Conservation (phyloP, 2,113 vertebrate species). For the Eulemur rufifrons region DNA sequence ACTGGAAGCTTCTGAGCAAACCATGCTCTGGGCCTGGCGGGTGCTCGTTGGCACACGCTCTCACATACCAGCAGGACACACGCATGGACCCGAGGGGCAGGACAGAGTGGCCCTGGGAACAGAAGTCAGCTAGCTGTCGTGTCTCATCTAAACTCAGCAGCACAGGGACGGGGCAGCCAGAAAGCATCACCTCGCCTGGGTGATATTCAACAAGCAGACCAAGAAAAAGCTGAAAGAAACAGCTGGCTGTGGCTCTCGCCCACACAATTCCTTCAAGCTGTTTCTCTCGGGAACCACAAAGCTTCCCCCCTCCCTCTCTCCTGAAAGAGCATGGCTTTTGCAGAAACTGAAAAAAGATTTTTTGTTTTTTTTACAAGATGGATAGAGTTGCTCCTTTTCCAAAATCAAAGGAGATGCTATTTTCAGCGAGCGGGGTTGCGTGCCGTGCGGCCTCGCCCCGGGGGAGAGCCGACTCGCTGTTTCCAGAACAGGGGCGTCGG, state of each 20-base stretch:
- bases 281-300: background rate
- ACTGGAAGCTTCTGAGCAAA: no score
- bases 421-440: background rate
- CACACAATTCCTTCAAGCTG: rapidly evolving
- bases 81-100: no score
- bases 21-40: background rate
- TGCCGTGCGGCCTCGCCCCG: rapidly evolving
- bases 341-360: background rate
- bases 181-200: background rate
- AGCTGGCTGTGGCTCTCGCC: background rate
- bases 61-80: background rate
- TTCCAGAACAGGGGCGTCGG: background rate
- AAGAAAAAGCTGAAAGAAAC: background rate
- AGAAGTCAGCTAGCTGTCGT: background rate
- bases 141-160: no score
- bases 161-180: background rate
- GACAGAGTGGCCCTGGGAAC: rapidly evolving
- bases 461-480: rapidly evolving
- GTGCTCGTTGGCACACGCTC: rapidly evolving
- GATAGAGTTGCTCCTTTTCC: background rate
- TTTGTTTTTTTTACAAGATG: background rate
- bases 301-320: background rate
- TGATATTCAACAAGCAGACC: background rate
- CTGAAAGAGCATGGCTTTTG: background rate
- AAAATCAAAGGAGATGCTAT: background rate